Evolutionary conservation across 2,797 vertebrate species (phyloP).

Genomic region (Corythornis leucogaster): DNA sequence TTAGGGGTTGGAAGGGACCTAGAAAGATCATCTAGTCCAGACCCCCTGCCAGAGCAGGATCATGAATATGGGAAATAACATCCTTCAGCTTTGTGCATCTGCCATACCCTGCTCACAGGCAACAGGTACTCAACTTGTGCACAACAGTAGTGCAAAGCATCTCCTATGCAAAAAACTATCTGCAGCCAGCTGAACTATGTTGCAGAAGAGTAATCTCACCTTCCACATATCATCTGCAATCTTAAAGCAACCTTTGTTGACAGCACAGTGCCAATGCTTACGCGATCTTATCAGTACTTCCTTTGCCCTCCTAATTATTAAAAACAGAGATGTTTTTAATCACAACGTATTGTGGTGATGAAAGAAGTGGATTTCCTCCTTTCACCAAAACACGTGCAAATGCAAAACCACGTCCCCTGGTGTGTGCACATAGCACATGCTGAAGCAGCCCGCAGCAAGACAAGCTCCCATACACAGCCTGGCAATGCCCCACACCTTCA

Average conservation of each 20-base stretch:
- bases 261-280: background rate
- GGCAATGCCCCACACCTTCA: background rate
- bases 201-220: background rate
- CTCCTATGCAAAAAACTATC: background rate
- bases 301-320: background rate
- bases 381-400: background rate
- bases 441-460: background rate
- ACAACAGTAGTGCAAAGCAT: background rate
- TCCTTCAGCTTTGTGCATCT: background rate
- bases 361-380: background rate
- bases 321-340: background rate
- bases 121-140: background rate
- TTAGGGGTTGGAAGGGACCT: too few relatives aligned
- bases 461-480: background rate
- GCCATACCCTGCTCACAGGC: background rate
- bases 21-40: too few relatives aligned
- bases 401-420: background rate
- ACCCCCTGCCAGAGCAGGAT: too few relatives aligned
- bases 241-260: background rate
- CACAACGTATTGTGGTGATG: accelerated
- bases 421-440: background rate
- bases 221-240: background rate
- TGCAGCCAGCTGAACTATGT: background rate
- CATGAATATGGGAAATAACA: background rate
- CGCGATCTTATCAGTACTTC: background rate